Base-by-base conservation (phyloP, 2,797 vertebrate species). In the Notolepis coatsorum region DNA sequence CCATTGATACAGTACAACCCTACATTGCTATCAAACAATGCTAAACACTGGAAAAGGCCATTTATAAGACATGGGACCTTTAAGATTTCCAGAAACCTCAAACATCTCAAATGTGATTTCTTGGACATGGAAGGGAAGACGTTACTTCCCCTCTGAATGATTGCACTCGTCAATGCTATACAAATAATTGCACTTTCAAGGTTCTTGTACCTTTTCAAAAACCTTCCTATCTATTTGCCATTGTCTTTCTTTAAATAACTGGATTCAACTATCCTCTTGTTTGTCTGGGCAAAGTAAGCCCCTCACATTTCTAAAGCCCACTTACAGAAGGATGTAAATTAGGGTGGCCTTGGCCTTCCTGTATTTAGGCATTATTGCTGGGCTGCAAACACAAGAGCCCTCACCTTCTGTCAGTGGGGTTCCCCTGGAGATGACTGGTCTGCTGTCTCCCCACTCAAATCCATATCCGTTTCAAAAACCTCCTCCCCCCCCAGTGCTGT, bases 341-440 rank as follows among this genome's bases (percentile, higher is more conserved):
- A 2, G 3, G 31, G 25, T 7, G 51, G 63, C 2, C 24, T 38
- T 1, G 30, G 33, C 6, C 55, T 73, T 5, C 52, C 42, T 6
- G 21, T 70, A 4, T 71, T 77, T 20, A 64, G 20, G 6, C 42
- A 56, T n/a, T 68, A 62, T 21, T 66, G 66, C 10, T 65, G 53
- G 57, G 39, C 49, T 25, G 50, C 23, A 25, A 71, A 62, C 37
- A 15, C 5, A 0, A 77, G 51, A 6, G 38, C 48, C 7, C 6
- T 65, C 2, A 7, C 7, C 2, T 57, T 48, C 7, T 73, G 45
- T 56, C 35, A 52, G 0, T 20, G 21, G 31, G 20, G 25, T 2
- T 48, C 1, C 10, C 41, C 39, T 58, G 21, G 7, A 4, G 9
- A 53, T 37, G 39, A 52, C 50, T 17, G 31, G 7, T 25, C 68